phyloP scores from a whole-genome alignment of 1,140 invertebrate genomes.

The Chymomyza costata region DNA sequence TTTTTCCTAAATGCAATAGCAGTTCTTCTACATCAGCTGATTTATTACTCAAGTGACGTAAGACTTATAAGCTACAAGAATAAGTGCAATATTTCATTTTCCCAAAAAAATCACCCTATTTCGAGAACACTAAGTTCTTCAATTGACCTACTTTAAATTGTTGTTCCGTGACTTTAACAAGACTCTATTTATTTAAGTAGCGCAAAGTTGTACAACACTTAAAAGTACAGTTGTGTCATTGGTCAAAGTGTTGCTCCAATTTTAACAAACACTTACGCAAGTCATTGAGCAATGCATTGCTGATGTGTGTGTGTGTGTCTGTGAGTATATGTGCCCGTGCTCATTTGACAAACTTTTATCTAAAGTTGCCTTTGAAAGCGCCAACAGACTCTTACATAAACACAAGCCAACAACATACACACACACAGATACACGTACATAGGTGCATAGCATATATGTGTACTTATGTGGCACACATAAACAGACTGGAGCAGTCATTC shows the following conservation, averaged over 20 bases:
- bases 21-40: too few relatives aligned
- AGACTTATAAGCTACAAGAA: too few relatives aligned
- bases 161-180: too few relatives aligned
- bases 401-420: background rate
- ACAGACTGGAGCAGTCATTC: constrained; percentile 44
- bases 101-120: too few relatives aligned
- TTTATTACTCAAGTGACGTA: too few relatives aligned
- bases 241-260: constrained; percentile 44
- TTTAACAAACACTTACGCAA: constrained; percentile 33
- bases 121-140: too few relatives aligned
- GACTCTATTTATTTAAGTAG: too few relatives aligned
- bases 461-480: constrained; percentile 21
- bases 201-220: too few relatives aligned
- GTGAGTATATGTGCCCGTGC: constrained; percentile 6
- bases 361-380: constrained; percentile 23
- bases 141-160: too few relatives aligned
- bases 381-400: background rate
- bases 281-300: constrained; percentile 32
- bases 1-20: too few relatives aligned
- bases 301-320: constrained; percentile 8
- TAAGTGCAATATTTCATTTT: too few relatives aligned
- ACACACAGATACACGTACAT: background rate
- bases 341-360: constrained; percentile 39
- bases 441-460: background rate
- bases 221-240: constrained; percentile 31